Base-by-base conservation (phyloP, 2,888 invertebrate species). In the Trachelus troglodyta region DNA sequence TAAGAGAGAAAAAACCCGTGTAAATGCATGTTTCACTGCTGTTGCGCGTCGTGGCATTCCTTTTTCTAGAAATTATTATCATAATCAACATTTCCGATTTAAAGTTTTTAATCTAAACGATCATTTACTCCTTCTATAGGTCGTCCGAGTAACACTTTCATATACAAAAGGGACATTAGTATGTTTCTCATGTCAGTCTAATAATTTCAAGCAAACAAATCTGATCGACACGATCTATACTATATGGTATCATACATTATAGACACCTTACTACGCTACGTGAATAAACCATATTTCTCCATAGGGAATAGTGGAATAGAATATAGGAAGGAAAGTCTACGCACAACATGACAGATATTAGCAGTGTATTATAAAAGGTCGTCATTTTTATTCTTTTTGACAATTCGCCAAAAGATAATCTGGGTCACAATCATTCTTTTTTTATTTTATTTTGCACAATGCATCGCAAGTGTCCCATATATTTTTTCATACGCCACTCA, bases 61-160 rank as follows among this genome's bases (percentile, higher is more conserved):
- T 84, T 80, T 84, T 83, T 79, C 80, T 83, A 82, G 81, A 78
- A 82, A 80, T 77, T 81, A 82, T 83, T 80, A 80, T 56, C 23
- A 23, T 56, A 56, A 56, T 56, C 56, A 23, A 56, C 56, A 56
- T 23, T 56, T 69, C 34, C n/a, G 69, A 56, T 23, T 6, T 56
- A 56, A 56, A 30, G 30, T 68, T 75, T 33, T 73, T 73, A 11
- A 76, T 37, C 69, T 73, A 30, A 33, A 23, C 11, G 34, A 73
- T 76, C n/a, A n/a, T 69, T 34, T 76, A 30, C 56, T 73, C 40
- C 34, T 34, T 69, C 23, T 76, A 12, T 73, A 40, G 12, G 40
- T 76, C 40, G 12, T 76, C 73, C 40, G 23, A 56, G 9, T 56
- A 56, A 56, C 56, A 23, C 56, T 56, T 56, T 56, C 56, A 23